Base-by-base conservation (phyloP, 2,113 vertebrate species). In the Perognathus longimembris region DNA sequence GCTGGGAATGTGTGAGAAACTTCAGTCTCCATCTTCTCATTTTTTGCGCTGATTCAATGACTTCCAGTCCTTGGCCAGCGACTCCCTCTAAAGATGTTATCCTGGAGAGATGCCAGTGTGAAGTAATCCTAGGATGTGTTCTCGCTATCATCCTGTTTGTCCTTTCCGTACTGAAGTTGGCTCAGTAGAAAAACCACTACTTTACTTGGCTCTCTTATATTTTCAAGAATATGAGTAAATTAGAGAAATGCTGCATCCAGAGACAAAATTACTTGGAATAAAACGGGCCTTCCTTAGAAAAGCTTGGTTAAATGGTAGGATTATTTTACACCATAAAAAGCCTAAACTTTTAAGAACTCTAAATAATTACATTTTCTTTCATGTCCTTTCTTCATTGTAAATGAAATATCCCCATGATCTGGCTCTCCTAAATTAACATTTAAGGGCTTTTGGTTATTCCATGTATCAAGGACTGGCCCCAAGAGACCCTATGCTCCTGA, bases 181-280 rank as follows among this genome's bases (percentile, higher is more conserved):
- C 32, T 89, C 28, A 76, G 34, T 28, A 78, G 38, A 38, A 38
- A 82, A 94, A 20, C 64, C n/a, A 34, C 78, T 38, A 63, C 45
- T 59, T 91, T 85, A 77, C 28, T 40, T 88, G 67, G 40, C 34
- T 38, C 64, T 64, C 11, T 87, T 38, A 61, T 88, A 64, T 10
- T 4, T 54, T 54, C 17, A 54, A 54, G 10, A 54, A 54, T 54
- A 54, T 15, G 50, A 54, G 50, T 54, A 54, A 54, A 54, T 54
- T 54, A 54, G 50, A 54, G 50, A 54, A 54, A 54, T 54, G 12
- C 2, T 3, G 50, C 17, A 54, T 95, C 82, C 86, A 86, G 54
- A 28, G 24, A 71, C 80, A 91, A 75, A 88, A 88, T 78, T n/a
- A 84, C 45, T 90, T 63, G n/a, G 32, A 88, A 61, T 54, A 54